Percentiles rank a stretch among this genome's conserved stretches.
These are phyloP conservation scores for Rynchops niger DNA, from an alignment of 2,113 vertebrate species.

Conservation along the genomic window DNA sequence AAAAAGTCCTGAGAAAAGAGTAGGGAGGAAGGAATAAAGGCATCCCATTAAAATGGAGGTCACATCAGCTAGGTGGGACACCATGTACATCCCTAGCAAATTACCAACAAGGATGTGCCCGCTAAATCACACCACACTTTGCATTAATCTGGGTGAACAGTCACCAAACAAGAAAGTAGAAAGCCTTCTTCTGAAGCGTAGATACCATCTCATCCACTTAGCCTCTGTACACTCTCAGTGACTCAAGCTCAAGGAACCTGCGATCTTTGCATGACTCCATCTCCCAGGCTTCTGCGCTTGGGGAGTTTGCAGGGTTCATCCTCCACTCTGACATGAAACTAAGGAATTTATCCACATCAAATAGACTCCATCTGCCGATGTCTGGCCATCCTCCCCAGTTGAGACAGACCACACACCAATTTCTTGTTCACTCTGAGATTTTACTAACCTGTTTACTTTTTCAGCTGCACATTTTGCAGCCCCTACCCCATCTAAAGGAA, in stretches of 20 bases:
- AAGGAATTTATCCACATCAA: neutral
- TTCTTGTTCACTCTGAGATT: neutral
- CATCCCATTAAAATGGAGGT: neutral
- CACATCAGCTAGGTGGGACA: neutral
- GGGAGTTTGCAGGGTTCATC: neutral
- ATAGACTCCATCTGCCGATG: neutral
- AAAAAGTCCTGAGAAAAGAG: neutral
- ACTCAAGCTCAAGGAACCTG: neutral
- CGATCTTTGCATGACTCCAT: neutral
- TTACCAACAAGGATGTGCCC: neutral
- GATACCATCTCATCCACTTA: neutral
- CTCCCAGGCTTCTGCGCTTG: neutral
- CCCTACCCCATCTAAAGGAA: neutral
- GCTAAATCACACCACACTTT: neutral
- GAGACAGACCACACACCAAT: neutral
- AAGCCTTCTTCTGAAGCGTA: neutral
- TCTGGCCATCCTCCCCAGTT: neutral
- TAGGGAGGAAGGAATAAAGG: neutral
- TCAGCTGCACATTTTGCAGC: neutral
- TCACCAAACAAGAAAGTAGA: neutral
- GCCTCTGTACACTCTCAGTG: neutral
- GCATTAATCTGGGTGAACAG: neutral
- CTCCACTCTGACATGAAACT: neutral
- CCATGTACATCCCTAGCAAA: neutral
- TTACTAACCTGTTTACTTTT: neutral